Percentiles rank a stretch among this genome's conserved stretches.
Evolutionary conservation across 2,888 invertebrate species (phyloP).

Genomic region (Caenorhabditis virilis): DNA sequence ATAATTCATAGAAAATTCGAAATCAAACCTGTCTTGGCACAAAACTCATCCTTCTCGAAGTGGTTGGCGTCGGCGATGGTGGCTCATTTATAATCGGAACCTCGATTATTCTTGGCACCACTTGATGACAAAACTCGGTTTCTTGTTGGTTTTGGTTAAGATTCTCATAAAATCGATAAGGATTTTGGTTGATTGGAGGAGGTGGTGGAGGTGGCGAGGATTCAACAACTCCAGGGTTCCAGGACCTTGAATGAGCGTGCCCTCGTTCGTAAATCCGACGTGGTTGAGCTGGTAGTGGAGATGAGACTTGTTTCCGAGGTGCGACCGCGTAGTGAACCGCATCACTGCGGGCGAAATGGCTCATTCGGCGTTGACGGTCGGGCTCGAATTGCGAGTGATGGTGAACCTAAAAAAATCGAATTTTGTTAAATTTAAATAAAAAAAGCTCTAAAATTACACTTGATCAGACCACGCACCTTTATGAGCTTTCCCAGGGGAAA

Average conservation of each 20-base stretch:
- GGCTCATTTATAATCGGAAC: conserved; percentile 38
- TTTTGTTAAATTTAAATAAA: too few relatives aligned
- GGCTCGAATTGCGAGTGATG: conserved; percentile 33
- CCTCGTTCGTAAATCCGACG: conserved; percentile 50
- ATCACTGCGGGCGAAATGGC: conserved; percentile 52
- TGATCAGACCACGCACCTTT: too few relatives aligned
- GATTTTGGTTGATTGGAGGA: conserved; percentile 21
- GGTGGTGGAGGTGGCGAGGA: conserved; percentile 13
- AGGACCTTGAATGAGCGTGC: conserved; percentile 50
- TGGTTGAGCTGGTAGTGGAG: conserved; percentile 42
- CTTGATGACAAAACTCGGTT: background rate
- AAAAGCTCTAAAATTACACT: too few relatives aligned
- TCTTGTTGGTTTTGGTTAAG: background rate
- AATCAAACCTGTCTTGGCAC: conserved; percentile 22
- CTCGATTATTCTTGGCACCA: conserved; percentile 8
- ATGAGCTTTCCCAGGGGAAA: too few relatives aligned
- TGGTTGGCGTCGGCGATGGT: conserved; percentile 11
- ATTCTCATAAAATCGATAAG: conserved; percentile 27
- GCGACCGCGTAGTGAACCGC: conserved; percentile 45
- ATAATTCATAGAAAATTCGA: too few relatives aligned
- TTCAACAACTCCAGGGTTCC: conserved; percentile 43
- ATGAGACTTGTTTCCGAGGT: conserved; percentile 53
- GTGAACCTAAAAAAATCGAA: too few relatives aligned
- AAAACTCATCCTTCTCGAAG: conserved; percentile 17
- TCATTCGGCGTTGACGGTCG: conserved; percentile 49